phyloP scores from a whole-genome alignment of 2,888 invertebrate species.

The Archips xylosteana region DNA sequence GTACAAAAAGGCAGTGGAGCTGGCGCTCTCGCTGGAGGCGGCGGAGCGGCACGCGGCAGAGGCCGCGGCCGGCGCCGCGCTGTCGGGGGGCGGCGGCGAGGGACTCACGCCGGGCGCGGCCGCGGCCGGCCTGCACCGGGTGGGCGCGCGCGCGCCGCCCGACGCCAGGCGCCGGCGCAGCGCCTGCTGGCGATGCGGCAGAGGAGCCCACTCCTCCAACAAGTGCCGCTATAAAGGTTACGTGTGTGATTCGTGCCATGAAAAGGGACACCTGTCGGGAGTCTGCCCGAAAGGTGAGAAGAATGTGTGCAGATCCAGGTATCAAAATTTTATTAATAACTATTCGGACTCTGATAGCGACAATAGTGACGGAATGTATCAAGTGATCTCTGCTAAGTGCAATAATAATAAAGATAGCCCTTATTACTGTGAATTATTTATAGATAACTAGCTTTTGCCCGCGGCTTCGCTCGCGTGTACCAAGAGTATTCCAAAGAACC shows the following conservation, averaged over 20 bases:
- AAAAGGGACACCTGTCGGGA: slow-evolving; percentile 2
- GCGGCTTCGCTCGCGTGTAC: no score
- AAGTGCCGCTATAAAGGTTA: slow-evolving; percentile 18
- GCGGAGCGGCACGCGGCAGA: slow-evolving; percentile 9
- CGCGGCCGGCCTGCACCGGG: no score
- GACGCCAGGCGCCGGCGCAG: no score
- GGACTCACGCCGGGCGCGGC: no score
- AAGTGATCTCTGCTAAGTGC: no score
- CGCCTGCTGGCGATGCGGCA: slow-evolving; percentile 13
- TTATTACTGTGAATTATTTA: no score
- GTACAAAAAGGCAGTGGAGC: slow-evolving; percentile 24
- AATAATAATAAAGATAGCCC: no score
- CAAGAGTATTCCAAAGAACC: no score
- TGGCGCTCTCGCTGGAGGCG: slow-evolving; percentile 22
- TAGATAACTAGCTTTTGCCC: no score
- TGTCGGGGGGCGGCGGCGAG: neutral
- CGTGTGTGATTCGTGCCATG: slow-evolving; percentile 5
- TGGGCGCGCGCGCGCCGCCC: no score
- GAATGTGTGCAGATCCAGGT: slow-evolving; percentile 3
- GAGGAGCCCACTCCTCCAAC: slow-evolving; percentile 3
- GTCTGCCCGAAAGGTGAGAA: slow-evolving; percentile 3
- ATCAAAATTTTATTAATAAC: neutral
- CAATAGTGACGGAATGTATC: no score
- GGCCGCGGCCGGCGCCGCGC: neutral
- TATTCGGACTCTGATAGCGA: no score